Percentiles rank a stretch among this genome's conserved stretches.
These are phyloP conservation scores for Phylloscopus trochilus DNA, from an alignment of 2,113 vertebrate genomes.

Conservation along the genomic window DNA sequence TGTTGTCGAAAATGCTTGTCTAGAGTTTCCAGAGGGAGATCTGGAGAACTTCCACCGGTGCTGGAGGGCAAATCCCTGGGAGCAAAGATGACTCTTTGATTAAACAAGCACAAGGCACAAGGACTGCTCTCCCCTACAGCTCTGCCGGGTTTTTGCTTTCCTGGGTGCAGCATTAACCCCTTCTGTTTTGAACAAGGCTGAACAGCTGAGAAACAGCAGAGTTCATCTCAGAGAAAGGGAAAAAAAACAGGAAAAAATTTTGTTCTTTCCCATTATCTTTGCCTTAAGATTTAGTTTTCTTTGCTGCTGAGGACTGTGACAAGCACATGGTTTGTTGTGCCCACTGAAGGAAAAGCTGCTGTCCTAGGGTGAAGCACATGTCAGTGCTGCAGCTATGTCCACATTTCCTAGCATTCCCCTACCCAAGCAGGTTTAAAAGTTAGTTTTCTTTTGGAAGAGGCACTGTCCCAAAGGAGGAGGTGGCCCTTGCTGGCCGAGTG, in stretches of 20 bases:
- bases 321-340: not conserved
- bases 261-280: not conserved
- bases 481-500: not conserved
- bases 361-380: not conserved
- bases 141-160: not conserved
- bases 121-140: not conserved
- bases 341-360: not conserved
- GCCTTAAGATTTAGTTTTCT: not conserved
- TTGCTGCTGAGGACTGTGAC: not conserved
- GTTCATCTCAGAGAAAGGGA: not conserved
- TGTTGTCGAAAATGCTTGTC: not conserved
- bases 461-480: not conserved
- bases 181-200: not conserved
- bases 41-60: not conserved
- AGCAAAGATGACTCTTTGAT: not conserved
- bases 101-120: not conserved
- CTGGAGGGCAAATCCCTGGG: not conserved
- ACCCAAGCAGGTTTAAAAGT: not conserved
- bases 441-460: not conserved
- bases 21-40: not conserved
- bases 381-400: not conserved
- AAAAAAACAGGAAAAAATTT: fast-evolving
- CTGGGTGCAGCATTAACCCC: not conserved
- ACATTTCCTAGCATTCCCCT: not conserved
- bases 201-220: not conserved